Evolutionary conservation across 2,113 vertebrate species (phyloP), one percentile per base, ranked within the genome.

Genomic region (Antechinus flavipes): DNA sequence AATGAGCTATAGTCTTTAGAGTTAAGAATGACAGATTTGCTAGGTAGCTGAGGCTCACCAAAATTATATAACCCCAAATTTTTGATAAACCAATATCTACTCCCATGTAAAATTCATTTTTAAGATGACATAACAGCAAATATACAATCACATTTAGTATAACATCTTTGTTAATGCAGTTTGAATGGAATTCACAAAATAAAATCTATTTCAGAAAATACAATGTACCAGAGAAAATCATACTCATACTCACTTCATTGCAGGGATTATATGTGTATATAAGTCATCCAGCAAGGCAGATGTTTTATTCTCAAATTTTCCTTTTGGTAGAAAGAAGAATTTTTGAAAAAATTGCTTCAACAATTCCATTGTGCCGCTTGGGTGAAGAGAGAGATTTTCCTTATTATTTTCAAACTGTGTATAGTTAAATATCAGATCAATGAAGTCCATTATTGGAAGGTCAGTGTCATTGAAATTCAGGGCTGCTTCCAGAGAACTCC

Each of bases 201-300:
- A 52, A 76, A 91, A 27, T 6, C 0, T 5, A n/a, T 24, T 90
- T 10, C 16, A 12, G 26, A 9, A 5, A 5, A 56, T 8, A 8
- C 47, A 25, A 0, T 35, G 19, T 50, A 46, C 0, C 42, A 93
- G 97, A 91, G 23, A 7, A 6, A 54, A 0, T n/a, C 52, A 93
- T 0, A 25, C 98, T n/a, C 46, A 92, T 0, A 25, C 98, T 98
- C 58, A 98, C 98, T 98, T 98, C 46, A 94, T 93, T 97, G 97
- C 98, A 95, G 96, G 56, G 54, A 61, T 58, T 46, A 94, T 0
- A 84, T 96, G 94, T 50, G 90, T 27, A 58, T 61, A 84, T 0
- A 98, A 95, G 47, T 93, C 91, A 91, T 95, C 97, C 12, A 96
- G 47, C 26, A 97, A 96, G 49, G 93, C 89, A 54, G n/a, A 76